Conservation (phyloP, 2,888 invertebrate species). For the Eugnorisma glareosa region DNA sequence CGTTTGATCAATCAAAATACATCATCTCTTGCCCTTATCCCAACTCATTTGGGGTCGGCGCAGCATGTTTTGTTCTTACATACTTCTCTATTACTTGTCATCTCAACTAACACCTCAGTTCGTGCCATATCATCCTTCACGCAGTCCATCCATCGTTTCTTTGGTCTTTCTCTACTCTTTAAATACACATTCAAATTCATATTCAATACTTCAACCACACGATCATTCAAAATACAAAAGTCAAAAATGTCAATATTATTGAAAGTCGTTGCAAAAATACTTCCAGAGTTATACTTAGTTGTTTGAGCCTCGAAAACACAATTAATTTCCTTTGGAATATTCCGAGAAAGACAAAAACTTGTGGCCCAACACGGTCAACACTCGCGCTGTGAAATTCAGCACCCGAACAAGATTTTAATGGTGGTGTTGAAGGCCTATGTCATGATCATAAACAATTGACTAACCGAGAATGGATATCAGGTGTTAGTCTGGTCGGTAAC, state of each 20-base stretch:
- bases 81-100: too few species aligned
- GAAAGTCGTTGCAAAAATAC: neutral
- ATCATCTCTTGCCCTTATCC: too few species aligned
- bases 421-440: neutral
- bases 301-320: neutral
- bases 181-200: too few species aligned
- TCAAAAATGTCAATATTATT: neutral
- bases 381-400: neutral
- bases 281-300: neutral
- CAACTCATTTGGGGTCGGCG: too few species aligned
- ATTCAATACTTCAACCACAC: too few species aligned
- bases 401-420: neutral
- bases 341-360: neutral
- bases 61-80: too few species aligned
- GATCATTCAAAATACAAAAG: neutral
- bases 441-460: neutral
- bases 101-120: too few species aligned
- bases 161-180: too few species aligned
- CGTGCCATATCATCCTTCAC: too few species aligned
- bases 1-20: neutral
- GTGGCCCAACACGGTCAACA: neutral
- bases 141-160: too few species aligned
- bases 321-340: neutral
- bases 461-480: neutral
- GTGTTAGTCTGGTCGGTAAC: neutral